Evolutionary conservation across 1,140 invertebrate genomes (phyloP), one percentile per base, ranked within the genome.

Genomic region (Homarus americanus): DNA sequence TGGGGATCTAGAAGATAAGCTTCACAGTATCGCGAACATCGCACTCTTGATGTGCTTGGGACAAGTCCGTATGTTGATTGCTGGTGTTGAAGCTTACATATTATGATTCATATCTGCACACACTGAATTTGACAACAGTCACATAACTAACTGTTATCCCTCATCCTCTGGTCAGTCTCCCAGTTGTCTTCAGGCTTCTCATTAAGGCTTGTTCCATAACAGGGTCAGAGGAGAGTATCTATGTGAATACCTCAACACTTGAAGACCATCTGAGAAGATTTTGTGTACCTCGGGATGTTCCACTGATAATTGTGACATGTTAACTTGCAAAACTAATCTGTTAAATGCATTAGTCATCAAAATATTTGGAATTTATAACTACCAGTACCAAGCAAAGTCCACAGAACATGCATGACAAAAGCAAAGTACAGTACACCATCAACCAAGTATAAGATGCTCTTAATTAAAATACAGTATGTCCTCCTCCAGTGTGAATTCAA

Each of bases 181-280:
- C 66, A 17, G 69, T 12, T 28, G 38, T 73, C 9, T 28, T 9
- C 7, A 66, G 12, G 3, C 44, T 15, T n/a, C n/a, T n/a, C n/a
- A n/a, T n/a, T n/a, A n/a, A n/a, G n/a, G n/a, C n/a, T n/a, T n/a
- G n/a, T n/a, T 86, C 66, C 9, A 86, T 86, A 10, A 75, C 20
- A 24, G 76, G 66, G 44, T 86, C 84, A 41, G 69, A 41, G 32
- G 84, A 76, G 40, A 86, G 34, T 40, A 86, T 34, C 73, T n/a
- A 34, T 86, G 69, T n/a, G 72, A 86, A 4, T 44, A 15, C 3
- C 84, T 10, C 17, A 86, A 38, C 4, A 86, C 69, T 9, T 86
- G n/a, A n/a, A n/a, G n/a, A n/a, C n/a, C n/a, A n/a, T n/a, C n/a
- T n/a, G n/a, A n/a, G n/a, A n/a, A n/a, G 72, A 38, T 38, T 28